These are phyloP conservation scores for Cyclura pinguis DNA, from an alignment of 2,797 vertebrate genomes.

Conservation along the genomic window DNA sequence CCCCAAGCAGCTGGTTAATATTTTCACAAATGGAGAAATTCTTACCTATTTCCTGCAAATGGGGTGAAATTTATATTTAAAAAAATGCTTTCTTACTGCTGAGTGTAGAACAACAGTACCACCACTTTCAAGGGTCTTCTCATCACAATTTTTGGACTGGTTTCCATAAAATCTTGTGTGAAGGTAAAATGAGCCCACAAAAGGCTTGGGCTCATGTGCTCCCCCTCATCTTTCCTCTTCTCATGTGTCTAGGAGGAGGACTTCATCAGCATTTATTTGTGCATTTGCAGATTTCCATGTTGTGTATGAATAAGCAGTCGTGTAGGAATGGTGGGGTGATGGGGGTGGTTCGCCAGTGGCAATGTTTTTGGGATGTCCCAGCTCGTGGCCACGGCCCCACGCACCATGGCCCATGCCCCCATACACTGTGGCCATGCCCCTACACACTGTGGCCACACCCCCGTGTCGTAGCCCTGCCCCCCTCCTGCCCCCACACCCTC, in stretches of 20 bases:
- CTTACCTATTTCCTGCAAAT: slow-evolving; percentile 61
- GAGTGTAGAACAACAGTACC: background rate
- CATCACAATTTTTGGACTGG: background rate
- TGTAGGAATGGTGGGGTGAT: too few relatives aligned
- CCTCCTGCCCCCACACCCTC: too few relatives aligned
- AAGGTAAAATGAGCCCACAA: background rate
- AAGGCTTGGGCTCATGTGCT: background rate
- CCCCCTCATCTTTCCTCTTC: background rate
- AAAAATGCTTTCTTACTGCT: background rate
- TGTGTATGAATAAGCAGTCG: background rate
- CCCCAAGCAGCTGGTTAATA: slow-evolving; percentile 69
- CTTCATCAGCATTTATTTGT: background rate
- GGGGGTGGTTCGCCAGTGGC: too few relatives aligned
- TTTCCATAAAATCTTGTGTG: background rate
- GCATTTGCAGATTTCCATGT: background rate
- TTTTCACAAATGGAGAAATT: slow-evolving; percentile 62
- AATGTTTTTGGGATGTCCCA: too few relatives aligned
- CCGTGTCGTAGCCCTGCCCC: too few relatives aligned
- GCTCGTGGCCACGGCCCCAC: too few relatives aligned
- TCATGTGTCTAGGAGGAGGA: background rate
- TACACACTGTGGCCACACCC: too few relatives aligned
- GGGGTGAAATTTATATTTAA: background rate
- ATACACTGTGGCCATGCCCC: too few relatives aligned
- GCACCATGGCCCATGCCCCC: too few relatives aligned
- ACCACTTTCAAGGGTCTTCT: background rate